Conservation (phyloP, 2,113 vertebrate genomes). For the Tachysurus fulvidraco region DNA sequence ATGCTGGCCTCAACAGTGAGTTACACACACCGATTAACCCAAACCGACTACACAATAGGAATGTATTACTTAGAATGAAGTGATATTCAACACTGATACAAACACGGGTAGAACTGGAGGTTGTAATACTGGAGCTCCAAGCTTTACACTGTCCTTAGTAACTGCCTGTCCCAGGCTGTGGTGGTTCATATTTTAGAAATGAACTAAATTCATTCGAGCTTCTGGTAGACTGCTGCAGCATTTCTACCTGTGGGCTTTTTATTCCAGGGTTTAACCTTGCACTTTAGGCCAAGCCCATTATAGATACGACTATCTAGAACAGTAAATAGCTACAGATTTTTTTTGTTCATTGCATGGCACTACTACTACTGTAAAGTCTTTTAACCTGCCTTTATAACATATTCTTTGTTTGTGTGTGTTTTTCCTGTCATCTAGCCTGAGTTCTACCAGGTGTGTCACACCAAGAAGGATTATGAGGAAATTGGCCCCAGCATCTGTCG, state of each 20-base stretch:
- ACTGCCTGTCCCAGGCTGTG: not conserved
- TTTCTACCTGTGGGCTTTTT: not conserved
- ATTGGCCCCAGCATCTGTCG: conserved; percentile 99
- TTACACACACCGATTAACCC: conserved; percentile 43
- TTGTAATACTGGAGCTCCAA: not conserved
- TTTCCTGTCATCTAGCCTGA: conserved; percentile 80
- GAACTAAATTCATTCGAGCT: not conserved
- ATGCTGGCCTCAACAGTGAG: conserved; percentile 97
- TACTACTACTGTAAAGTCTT: not conserved
- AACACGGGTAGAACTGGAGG: not conserved
- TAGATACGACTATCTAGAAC: not conserved
- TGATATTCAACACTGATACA: not conserved
- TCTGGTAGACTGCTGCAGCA: not conserved
- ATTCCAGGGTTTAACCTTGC: not conserved
- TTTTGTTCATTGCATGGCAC: not conserved
- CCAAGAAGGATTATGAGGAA: conserved; percentile 99
- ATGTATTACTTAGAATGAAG: not conserved
- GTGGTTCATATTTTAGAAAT: not conserved
- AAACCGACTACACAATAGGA: not conserved
- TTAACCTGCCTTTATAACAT: not conserved
- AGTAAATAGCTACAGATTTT: not conserved
- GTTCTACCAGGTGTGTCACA: conserved; percentile 99
- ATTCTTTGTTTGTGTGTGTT: not conserved
- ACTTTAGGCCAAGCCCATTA: not conserved
- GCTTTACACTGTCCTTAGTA: not conserved